phyloP scores from a whole-genome alignment of 2,113 vertebrate species.

The Ondatra zibethicus region DNA sequence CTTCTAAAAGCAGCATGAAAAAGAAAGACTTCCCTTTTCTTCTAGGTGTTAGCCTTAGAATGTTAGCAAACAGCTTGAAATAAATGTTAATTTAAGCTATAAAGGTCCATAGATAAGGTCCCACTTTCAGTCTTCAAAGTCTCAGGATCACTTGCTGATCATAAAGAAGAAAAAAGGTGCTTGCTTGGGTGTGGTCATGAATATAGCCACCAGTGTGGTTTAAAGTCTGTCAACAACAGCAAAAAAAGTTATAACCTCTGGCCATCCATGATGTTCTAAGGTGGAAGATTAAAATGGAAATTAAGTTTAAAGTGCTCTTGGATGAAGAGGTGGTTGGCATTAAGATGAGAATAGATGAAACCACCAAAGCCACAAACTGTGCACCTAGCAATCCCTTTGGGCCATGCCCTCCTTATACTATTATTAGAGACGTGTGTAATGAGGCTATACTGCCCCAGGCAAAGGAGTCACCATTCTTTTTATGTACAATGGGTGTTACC shows the following conservation, averaged over 20 bases:
- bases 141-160: background rate
- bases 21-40: background rate
- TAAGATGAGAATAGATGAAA: conserved; percentile 32
- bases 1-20: conserved; percentile 31
- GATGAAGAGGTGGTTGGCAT: background rate
- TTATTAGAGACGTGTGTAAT: background rate
- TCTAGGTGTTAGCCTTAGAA: background rate
- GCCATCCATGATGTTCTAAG: background rate
- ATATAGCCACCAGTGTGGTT: background rate
- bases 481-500: background rate
- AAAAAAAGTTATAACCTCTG: background rate
- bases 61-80: background rate
- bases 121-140: background rate
- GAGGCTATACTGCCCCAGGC: background rate
- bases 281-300: background rate
- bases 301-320: conserved; percentile 21
- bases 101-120: background rate
- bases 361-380: background rate
- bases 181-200: background rate
- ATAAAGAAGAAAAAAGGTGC: background rate
- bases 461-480: background rate
- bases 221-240: background rate
- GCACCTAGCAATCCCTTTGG: background rate
- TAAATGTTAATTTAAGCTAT: conserved; percentile 24
- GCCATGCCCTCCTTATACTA: background rate